Conservation (phyloP, 2,797 vertebrate genomes). For the Schizothorax lantsangensis region DNA sequence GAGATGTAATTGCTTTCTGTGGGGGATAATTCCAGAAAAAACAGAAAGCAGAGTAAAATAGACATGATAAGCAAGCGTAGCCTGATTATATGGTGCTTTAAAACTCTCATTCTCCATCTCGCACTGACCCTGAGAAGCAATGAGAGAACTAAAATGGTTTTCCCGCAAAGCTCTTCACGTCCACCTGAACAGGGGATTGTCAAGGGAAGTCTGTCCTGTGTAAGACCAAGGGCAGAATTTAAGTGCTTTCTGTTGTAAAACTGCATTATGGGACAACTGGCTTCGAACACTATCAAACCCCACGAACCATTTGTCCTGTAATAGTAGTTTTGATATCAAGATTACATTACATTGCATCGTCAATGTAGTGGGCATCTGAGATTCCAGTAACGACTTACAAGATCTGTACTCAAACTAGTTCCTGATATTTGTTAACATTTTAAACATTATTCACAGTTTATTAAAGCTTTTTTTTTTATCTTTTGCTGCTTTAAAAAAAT, state of each 20-base stretch:
- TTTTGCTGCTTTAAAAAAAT: conserved; percentile 72
- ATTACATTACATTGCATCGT: conserved; percentile 50
- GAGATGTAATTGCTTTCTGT: conserved; percentile 60
- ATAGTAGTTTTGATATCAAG: conserved; percentile 53
- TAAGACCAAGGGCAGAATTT: conserved; percentile 76
- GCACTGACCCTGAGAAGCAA: conserved; percentile 70
- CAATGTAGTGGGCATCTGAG: conserved; percentile 61
- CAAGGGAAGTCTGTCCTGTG: conserved; percentile 77
- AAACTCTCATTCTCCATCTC: conserved; percentile 61
- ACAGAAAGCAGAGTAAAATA: conserved; percentile 42
- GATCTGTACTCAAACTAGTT: conserved; percentile 73
- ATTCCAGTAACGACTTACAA: conserved; percentile 74
- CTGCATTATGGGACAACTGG: conserved; percentile 62
- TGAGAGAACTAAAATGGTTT: conserved; percentile 64
- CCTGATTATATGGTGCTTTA: conserved; percentile 39
- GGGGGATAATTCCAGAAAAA: conserved; percentile 31
- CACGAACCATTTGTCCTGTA: conserved; percentile 56
- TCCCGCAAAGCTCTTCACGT: conserved; percentile 49
- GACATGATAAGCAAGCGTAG: conserved; percentile 28
- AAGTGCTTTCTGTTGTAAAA: conserved; percentile 87
- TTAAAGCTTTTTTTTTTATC: conserved; percentile 81
- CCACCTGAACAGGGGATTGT: conserved; percentile 90
- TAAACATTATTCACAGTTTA: conserved; percentile 81
- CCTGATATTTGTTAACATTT: conserved; percentile 55
- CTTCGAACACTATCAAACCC: conserved; percentile 54